phyloP scores from a whole-genome alignment of 2,113 vertebrate species.

The Pleuronectes platessa region DNA sequence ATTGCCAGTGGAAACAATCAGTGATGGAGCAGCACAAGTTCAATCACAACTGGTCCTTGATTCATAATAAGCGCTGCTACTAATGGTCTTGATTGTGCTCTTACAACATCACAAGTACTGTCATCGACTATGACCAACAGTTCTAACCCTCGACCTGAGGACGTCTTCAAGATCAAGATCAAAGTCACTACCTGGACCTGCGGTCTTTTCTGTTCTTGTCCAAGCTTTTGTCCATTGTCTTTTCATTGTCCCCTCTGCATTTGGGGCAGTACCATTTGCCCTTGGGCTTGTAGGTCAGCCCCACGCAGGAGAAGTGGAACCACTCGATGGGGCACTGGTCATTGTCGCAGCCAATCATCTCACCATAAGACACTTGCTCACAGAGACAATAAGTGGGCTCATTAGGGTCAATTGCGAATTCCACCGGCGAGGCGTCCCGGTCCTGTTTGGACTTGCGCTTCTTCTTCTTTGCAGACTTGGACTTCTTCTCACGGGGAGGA shows the following conservation, averaged over 20 bases:
- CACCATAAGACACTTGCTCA: conserved; percentile 94
- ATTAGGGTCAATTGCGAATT: conserved; percentile 94
- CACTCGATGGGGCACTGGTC: conserved; percentile 95
- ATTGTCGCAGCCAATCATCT: conserved; percentile 97
- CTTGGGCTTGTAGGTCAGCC: conserved; percentile 95
- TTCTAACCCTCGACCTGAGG: conserved; percentile 68
- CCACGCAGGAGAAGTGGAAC: conserved; percentile 96
- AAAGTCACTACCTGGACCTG: conserved; percentile 91
- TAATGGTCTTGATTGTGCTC: conserved; percentile 66
- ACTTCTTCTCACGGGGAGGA: conserved; percentile 92
- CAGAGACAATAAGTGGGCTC: conserved; percentile 97
- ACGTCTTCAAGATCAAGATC: neutral
- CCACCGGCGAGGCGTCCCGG: conserved; percentile 91
- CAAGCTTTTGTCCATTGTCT: conserved; percentile 96
- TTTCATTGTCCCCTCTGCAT: conserved; percentile 95
- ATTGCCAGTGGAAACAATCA: conserved; percentile 28
- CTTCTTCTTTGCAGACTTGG: conserved; percentile 95
- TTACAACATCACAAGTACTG: conserved; percentile 47
- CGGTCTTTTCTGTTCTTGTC: conserved; percentile 96
- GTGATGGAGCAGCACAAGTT: conserved; percentile 50
- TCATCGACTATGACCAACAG: conserved; percentile 17
- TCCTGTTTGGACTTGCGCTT: conserved; percentile 94
- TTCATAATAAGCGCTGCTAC: conserved; percentile 46
- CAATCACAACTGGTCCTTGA: conserved; percentile 50
- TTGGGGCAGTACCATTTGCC: conserved; percentile 97